phyloP scores from a whole-genome alignment of 2,113 vertebrate species.

The Pteropus alecto region DNA sequence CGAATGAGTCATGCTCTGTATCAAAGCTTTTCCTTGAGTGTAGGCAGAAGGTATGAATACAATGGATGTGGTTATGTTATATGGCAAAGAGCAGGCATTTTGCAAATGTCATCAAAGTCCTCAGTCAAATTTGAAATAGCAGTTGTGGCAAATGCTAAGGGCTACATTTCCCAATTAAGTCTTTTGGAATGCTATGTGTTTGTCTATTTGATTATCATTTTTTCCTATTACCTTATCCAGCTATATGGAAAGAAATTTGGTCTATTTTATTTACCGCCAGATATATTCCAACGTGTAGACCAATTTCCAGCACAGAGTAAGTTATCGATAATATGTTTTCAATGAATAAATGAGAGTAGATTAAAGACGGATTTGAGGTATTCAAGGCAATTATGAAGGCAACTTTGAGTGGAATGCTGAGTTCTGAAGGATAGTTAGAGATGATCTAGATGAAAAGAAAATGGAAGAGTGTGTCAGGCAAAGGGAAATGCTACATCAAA shows the following conservation, averaged over 20 bases:
- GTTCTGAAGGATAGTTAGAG: not conserved
- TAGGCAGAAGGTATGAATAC: not conserved
- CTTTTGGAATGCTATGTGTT: not conserved
- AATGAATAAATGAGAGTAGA: not conserved
- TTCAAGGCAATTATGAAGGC: not conserved
- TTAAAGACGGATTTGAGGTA: not conserved
- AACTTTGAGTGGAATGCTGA: not conserved
- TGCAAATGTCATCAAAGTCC: not conserved
- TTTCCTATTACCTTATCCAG: not conserved
- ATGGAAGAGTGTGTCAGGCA: not conserved
- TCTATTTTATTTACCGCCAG: not conserved
- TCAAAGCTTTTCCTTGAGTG: not conserved
- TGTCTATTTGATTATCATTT: not conserved
- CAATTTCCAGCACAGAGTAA: not conserved
- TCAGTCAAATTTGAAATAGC: not conserved
- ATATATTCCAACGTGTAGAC: not conserved
- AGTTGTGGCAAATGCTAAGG: not conserved
- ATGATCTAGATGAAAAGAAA: not conserved
- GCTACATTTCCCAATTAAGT: not conserved
- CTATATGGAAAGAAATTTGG: not conserved
- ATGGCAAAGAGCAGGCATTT: not conserved
- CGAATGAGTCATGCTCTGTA: not conserved
- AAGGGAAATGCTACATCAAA: not conserved
- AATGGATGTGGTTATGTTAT: not conserved
- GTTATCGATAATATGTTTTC: not conserved